Evolutionary conservation across 2,888 invertebrate genomes (phyloP).

Genomic region (Diabrotica balteata): DNA sequence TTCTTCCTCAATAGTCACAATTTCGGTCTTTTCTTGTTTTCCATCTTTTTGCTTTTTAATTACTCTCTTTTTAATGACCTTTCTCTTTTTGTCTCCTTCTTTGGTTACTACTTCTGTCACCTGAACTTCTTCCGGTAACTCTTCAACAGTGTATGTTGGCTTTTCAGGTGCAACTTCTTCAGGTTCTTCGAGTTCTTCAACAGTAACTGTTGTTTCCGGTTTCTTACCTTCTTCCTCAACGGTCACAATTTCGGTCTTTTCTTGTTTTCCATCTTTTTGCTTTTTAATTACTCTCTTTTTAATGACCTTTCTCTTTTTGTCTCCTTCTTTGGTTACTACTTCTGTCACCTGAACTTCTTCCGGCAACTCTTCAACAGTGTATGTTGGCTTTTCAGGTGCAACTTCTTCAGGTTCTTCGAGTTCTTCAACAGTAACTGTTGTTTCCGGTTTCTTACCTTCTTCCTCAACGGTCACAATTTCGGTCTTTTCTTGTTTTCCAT

Average conservation of each 20-base stretch:
- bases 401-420: slow-evolving; percentile 38
- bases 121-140: slow-evolving; percentile 40
- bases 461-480: slow-evolving; percentile 53
- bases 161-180: slow-evolving; percentile 43
- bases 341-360: slow-evolving; percentile 46
- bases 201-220: slow-evolving; percentile 54
- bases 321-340: slow-evolving; percentile 41
- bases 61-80: slow-evolving; percentile 52
- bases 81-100: slow-evolving; percentile 43
- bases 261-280: slow-evolving; percentile 53
- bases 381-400: slow-evolving; percentile 41
- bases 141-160: slow-evolving; percentile 24
- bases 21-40: slow-evolving; percentile 53
- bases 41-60: slow-evolving; percentile 57
- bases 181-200: slow-evolving; percentile 45
- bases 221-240: slow-evolving; percentile 56
- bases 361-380: slow-evolving; percentile 42
- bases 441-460: slow-evolving; percentile 49
- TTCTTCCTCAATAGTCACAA: slow-evolving; percentile 54
- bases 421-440: slow-evolving; percentile 45
- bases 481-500: slow-evolving; percentile 52
- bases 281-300: slow-evolving; percentile 56
- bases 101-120: slow-evolving; percentile 43
- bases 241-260: slow-evolving; percentile 48
- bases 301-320: slow-evolving; percentile 44